Evolutionary conservation across 2,113 vertebrate genomes (phyloP).

Genomic region (Prietella phreatophila): DNA sequence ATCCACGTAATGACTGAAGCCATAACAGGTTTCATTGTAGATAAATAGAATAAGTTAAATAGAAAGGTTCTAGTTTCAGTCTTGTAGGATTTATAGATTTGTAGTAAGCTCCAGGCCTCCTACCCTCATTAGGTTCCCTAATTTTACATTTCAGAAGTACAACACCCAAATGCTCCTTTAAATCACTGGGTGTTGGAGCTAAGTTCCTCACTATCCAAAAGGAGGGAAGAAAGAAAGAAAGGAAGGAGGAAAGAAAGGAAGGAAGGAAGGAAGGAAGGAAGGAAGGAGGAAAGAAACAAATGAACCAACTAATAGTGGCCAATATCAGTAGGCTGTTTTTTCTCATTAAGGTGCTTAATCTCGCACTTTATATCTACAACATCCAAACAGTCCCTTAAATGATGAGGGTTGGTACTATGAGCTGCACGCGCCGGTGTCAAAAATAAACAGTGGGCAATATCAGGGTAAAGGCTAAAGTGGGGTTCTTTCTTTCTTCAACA

Average conservation of each 20-base stretch:
- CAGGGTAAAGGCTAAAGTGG: background rate
- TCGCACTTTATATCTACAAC: background rate
- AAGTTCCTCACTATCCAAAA: background rate
- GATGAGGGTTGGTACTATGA: background rate
- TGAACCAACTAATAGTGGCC: background rate
- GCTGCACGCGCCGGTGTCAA: background rate
- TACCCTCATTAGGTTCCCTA: background rate
- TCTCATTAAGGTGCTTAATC: background rate
- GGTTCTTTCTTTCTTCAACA: background rate
- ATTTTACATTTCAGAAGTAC: background rate
- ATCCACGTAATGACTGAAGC: background rate
- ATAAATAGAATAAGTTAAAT: background rate
- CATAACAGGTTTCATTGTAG: background rate
- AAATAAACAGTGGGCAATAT: background rate
- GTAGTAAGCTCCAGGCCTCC: background rate
- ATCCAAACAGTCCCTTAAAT: background rate
- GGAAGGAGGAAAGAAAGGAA: background rate
- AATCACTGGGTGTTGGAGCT: background rate
- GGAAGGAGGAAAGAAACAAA: background rate
- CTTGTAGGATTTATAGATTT: background rate
- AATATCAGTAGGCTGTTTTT: background rate
- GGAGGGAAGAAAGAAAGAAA: too few species aligned
- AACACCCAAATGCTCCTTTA: background rate
- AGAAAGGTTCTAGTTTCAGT: background rate
- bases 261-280: too few species aligned